Evolutionary conservation across 2,888 invertebrate genomes (phyloP), one percentile per base, ranked within the genome.

Genomic region (Saturnia pavonia): DNA sequence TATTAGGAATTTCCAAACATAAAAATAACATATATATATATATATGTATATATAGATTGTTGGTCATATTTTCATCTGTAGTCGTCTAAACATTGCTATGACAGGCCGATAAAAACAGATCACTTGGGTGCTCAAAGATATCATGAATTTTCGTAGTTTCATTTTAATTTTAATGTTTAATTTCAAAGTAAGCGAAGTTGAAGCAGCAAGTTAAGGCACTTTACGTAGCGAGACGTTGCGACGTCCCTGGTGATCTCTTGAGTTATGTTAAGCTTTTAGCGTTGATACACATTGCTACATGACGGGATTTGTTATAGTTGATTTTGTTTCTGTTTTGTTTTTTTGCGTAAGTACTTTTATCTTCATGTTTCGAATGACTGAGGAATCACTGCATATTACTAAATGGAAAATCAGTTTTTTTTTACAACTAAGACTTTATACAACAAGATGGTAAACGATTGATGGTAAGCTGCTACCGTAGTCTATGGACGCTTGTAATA

Each of bases 201-300:
- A 14, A 27, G 25, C 6, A 14, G 57, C 14, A 27, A 9, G 27
- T 60, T 25, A 60, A 60, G 6, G 27, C 27, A 27, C 57, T 25
- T 27, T 60, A 60, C 27, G 27, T 27, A 27, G 57, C 25, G 25
- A 25, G 12, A 6, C 25, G 12, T 27, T 11, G 57, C 25, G 12
- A 60, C 25, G 57, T 60, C 57, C 57, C 57, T 14, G 27, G 57
- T 27, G 14, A 27, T 60, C 57, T 60, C 57, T 27, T 60, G 57
- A 60, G 57, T 27, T 60, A 60, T 60, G 57, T 60, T 27, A 60
- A 60, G 25, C 57, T 60, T 60, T 60, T 60, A 27, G 27, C 27
- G 14, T 60, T 14, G 1, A 0, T 27, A 27, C 27, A 60, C 3
- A 19, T 4, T 25, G 57, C 25, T 60, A 14, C 14, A 60, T 27